Evolutionary conservation across 53 echinoderm and acorn worm genomes (phyloP), one percentile per base, ranked within the genome.

Genomic region (Actinopyga echinites): DNA sequence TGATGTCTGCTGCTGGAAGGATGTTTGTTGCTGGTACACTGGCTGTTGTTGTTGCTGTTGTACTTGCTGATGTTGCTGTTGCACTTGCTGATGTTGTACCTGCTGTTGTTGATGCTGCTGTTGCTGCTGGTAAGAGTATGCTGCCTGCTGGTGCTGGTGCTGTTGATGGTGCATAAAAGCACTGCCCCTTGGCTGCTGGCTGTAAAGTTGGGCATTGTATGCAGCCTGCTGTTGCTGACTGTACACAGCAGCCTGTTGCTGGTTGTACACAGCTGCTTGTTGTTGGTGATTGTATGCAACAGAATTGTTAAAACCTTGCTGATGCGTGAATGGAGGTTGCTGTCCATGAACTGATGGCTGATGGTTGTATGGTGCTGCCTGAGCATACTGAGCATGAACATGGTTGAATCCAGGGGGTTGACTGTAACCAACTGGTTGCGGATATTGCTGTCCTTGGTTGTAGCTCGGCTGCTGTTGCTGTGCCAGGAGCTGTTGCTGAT

Each of bases 41-140:
- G 89, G 90, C 52, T 89, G 91, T 36, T 93, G 94, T 31, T 85
- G 83, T 49, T 79, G 87, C 40, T 88, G 68, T 12, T 83, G 79
- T 40, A 78, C 78, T 26, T 62, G 88, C 44, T 88, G 74, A 33
- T 56, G 88, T 61, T 88, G 74, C 53, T 56, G 64, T 11, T 57
- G 82, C 42, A 60, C 36, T 63, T 79, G 81, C 30, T 81, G 79
- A 49, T 86, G 85, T 24, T 60, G 79, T 37, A 73, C 64, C 49
- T 88, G 88, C 42, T 88, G 71, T 54, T 56, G 64, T 17, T 36
- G 79, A 34, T 55, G 36, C 49, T 65, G 68, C 25, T 80, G 89
- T 54, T 81, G 86, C 31, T 87, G 93, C 29, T 93, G 83, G 56
- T 43, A 77, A 17, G 77, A 63, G 78, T 58, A 60, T 20, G 81